phyloP scores from a whole-genome alignment of 1,140 invertebrate species.

The Drosophila gunungcola region DNA sequence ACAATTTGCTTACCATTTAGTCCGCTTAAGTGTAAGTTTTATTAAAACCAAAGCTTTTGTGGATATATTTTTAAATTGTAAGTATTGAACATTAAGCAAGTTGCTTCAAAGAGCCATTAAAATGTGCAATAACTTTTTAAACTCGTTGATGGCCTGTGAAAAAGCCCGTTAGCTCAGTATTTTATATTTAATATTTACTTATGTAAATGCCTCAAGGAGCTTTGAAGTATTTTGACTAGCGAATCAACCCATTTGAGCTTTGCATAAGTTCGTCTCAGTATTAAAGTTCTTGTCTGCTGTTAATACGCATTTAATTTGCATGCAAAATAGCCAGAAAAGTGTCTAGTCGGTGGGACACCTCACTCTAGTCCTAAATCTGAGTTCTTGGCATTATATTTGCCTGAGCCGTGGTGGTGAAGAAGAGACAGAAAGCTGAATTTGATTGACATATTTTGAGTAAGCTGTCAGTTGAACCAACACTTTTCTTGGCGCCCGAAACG shows the following conservation, averaged over 20 bases:
- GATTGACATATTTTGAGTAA: slow-evolving; percentile 79
- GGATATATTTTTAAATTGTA: neutral
- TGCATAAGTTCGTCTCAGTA: slow-evolving; percentile 61
- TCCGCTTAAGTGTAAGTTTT: neutral
- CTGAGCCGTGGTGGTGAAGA: slow-evolving; percentile 20
- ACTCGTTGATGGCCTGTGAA: slow-evolving; percentile 8
- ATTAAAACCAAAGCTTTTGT: neutral
- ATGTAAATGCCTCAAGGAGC: slow-evolving; percentile 53
- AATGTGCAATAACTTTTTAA: neutral
- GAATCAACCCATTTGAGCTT: slow-evolving; percentile 58
- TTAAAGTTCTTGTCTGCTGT: slow-evolving; percentile 58
- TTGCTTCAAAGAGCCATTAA: neutral
- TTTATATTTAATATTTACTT: slow-evolving; percentile 37
- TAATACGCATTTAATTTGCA: slow-evolving; percentile 75
- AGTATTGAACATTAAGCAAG: neutral
- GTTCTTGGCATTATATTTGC: slow-evolving; percentile 44
- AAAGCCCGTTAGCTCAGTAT: slow-evolving; percentile 2
- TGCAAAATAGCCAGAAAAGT: slow-evolving; percentile 53
- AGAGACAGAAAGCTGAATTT: slow-evolving; percentile 31
- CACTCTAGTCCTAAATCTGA: slow-evolving; percentile 18
- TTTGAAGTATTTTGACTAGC: slow-evolving; percentile 37
- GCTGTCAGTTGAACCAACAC: slow-evolving; percentile 63
- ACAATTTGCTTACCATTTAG: neutral
- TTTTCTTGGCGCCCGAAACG: slow-evolving; percentile 37
- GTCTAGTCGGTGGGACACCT: slow-evolving; percentile 39